Conservation (phyloP, 2,113 vertebrate species). For the Myodes glareolus region DNA sequence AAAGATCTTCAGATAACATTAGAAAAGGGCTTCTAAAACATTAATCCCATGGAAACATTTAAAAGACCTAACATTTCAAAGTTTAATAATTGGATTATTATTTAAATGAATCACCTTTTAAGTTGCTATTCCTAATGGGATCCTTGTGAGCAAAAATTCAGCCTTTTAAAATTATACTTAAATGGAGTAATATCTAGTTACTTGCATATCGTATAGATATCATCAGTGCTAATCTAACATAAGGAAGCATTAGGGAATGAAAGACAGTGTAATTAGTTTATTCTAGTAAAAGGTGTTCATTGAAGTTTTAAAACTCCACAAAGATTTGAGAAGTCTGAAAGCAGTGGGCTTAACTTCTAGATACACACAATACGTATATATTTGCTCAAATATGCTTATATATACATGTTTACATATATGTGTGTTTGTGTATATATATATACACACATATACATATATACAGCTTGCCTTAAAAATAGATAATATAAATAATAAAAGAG, state of each 20-base stretch:
- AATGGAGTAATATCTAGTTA: neutral
- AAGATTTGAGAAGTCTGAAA: neutral
- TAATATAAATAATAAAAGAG: neutral
- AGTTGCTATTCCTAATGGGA: slow-evolving; percentile 36
- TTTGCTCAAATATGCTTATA: neutral
- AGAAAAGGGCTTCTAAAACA: slow-evolving; percentile 54
- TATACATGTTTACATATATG: neutral
- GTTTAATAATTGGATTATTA: slow-evolving; percentile 52
- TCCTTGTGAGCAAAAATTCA: slow-evolving; percentile 18
- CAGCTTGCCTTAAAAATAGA: neutral
- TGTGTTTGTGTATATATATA: too few species aligned
- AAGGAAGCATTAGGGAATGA: neutral
- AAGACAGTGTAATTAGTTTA: neutral
- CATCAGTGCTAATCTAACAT: neutral
- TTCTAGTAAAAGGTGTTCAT: neutral
- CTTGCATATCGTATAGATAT: neutral
- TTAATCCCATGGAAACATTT: slow-evolving; percentile 46
- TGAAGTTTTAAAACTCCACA: neutral
- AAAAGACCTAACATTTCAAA: slow-evolving; percentile 58
- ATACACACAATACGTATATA: neutral
- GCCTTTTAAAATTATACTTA: slow-evolving; percentile 49
- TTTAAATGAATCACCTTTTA: slow-evolving; percentile 63
- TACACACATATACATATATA: neutral
- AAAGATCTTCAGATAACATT: slow-evolving; percentile 60
- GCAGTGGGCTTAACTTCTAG: neutral